Percentiles rank a stretch among this genome's conserved stretches.
Conservation (phyloP, 2,888 invertebrate genomes). For the Drosophila fungiperda region DNA sequence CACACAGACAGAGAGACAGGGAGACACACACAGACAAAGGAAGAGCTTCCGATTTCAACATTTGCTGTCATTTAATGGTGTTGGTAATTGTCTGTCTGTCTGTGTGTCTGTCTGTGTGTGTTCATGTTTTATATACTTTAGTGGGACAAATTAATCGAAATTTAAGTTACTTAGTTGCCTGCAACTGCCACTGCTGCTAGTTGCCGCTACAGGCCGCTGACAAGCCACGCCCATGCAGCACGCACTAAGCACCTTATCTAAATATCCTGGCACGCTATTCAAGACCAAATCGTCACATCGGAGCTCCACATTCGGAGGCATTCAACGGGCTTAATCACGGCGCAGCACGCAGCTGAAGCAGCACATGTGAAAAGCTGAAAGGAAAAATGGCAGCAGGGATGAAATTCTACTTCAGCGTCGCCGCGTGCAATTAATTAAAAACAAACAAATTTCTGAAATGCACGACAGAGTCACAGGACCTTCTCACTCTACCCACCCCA, state of each 20-base stretch:
- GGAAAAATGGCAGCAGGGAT: neutral
- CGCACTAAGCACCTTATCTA: constrained; percentile 48
- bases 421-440: constrained; percentile 82
- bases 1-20: constrained; percentile 1
- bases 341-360: constrained; percentile 58
- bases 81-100: constrained; percentile 57
- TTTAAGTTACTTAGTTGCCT: constrained; percentile 49
- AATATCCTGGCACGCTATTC: constrained; percentile 63
- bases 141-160: constrained; percentile 71
- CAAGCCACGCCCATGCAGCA: constrained; percentile 61
- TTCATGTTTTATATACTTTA: neutral
- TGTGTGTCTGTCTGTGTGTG: constrained; percentile 17
- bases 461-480: constrained; percentile 58
- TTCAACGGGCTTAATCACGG: constrained; percentile 68
- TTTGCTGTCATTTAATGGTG: constrained; percentile 67
- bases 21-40: neutral
- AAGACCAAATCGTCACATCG: constrained; percentile 50
- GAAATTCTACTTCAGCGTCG: constrained; percentile 49
- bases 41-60: constrained; percentile 27
- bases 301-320: constrained; percentile 24
- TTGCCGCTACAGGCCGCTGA: constrained; percentile 51
- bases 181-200: neutral
- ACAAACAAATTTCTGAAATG: constrained; percentile 80
- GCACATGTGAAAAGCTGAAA: constrained; percentile 17
- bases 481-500: neutral